Percentiles rank a stretch among this genome's conserved stretches.
Evolutionary conservation across 1,140 invertebrate genomes (phyloP).

Genomic region (Penaeus chinensis): DNA sequence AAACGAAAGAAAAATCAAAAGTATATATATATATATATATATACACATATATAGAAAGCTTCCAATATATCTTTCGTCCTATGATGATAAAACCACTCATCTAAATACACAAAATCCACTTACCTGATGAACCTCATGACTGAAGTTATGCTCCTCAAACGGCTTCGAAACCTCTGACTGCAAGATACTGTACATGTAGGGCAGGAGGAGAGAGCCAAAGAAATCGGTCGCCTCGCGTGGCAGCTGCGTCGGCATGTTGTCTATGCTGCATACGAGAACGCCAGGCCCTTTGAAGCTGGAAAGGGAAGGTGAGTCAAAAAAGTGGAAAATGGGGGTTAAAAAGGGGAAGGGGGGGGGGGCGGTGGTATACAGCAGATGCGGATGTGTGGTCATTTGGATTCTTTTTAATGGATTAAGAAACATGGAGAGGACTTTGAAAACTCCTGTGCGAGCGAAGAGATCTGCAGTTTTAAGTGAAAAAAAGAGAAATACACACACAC

Average conservation of each 20-base stretch:
- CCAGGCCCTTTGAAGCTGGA: constrained; percentile 93
- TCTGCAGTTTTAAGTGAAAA: no score
- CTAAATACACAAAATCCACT: constrained; percentile 67
- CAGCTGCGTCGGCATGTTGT: constrained; percentile 99
- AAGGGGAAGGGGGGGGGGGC: background rate
- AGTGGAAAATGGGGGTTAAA: background rate
- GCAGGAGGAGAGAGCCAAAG: constrained; percentile 92
- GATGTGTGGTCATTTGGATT: no score
- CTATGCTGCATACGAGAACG: constrained; percentile 97
- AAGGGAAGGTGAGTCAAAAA: background rate
- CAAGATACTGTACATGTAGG: constrained; percentile 91
- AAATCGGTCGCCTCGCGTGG: constrained; percentile 97
- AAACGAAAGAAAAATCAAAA: no score
- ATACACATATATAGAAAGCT: no score
- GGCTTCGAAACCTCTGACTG: constrained; percentile 88
- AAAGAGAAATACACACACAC: no score
- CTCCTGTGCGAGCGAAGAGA: no score
- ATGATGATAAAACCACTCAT: no score
- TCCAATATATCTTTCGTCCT: background rate
- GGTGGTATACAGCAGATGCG: no score
- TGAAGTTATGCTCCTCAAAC: constrained; percentile 83
- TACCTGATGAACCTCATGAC: constrained; percentile 83
- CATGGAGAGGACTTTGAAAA: no score
- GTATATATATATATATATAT: no score
- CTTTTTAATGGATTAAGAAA: no score